Conservation (phyloP, 2,797 vertebrate genomes). For the Phyllotis vaccarum region DNA sequence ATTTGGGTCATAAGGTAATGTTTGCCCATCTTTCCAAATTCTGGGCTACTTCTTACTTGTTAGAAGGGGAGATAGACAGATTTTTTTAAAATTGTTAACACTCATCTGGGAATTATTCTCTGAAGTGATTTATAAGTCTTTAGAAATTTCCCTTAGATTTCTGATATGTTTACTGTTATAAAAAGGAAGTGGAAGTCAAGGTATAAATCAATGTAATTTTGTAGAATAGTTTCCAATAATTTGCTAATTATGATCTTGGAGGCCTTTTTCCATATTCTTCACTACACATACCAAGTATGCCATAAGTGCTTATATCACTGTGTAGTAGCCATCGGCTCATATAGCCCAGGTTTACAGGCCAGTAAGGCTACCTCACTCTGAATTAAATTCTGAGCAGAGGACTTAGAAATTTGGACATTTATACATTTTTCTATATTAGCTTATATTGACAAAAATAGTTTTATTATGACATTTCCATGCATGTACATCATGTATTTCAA, state of each 20-base stretch:
- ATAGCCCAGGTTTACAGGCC: background rate
- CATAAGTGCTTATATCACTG: background rate
- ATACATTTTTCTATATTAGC: background rate
- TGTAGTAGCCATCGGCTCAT: background rate
- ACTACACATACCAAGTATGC: background rate
- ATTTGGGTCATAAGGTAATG: background rate
- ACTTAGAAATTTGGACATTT: background rate
- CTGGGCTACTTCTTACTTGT: background rate
- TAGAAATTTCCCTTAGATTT: background rate
- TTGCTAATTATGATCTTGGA: background rate
- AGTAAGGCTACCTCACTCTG: background rate
- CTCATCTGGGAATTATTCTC: background rate
- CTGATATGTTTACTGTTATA: background rate
- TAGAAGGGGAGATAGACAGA: background rate
- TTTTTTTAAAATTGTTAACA: background rate
- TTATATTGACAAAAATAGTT: background rate
- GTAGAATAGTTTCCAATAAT: background rate
- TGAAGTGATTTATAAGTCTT: background rate
- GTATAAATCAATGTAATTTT: background rate
- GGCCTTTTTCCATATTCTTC: background rate
- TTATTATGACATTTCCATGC: background rate
- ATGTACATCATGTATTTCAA: background rate
- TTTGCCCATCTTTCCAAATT: background rate
- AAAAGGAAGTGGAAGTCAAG: conserved; percentile 22
- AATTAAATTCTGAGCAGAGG: background rate